These are phyloP conservation scores for Pteropus rufus DNA, from an alignment of 2,797 vertebrate genomes.

Conservation along the genomic window DNA sequence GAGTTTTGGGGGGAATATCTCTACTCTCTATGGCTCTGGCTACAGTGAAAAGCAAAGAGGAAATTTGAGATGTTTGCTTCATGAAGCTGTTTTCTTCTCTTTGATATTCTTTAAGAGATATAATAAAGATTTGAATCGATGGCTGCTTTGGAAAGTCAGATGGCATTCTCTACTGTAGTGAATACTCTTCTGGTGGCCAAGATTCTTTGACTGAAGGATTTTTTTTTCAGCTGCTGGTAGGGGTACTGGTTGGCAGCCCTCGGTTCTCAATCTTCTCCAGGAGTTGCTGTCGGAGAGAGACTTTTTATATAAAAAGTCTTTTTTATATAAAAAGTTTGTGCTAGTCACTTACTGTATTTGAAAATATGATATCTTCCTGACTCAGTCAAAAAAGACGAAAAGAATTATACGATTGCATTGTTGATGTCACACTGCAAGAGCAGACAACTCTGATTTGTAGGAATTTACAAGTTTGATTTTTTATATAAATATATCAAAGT, in stretches of 20 bases:
- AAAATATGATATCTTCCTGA: too few relatives aligned
- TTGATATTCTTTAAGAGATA: not conserved
- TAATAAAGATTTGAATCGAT: not conserved
- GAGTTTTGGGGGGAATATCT: not conserved
- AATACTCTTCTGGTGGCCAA: not conserved
- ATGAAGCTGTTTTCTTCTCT: not conserved
- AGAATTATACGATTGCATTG: not conserved
- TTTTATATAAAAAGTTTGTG: too few relatives aligned
- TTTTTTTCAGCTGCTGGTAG: not conserved
- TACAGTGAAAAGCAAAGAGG: not conserved
- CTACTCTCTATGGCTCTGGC: not conserved
- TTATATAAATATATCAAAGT: not conserved
- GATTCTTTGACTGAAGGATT: not conserved
- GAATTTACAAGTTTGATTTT: not conserved
- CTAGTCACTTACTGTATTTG: too few relatives aligned
- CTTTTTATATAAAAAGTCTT: too few relatives aligned
- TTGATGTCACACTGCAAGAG: not conserved
- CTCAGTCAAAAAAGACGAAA: too few relatives aligned
- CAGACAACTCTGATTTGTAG: not conserved
- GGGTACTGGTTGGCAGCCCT: rapidly evolving
- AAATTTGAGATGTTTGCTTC: not conserved
- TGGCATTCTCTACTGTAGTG: not conserved
- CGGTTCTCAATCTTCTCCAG: not conserved
- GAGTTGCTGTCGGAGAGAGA: not conserved
- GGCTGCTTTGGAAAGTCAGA: not conserved